Base-by-base conservation (phyloP, 2,797 vertebrate species). In the Myotis planiceps region DNA sequence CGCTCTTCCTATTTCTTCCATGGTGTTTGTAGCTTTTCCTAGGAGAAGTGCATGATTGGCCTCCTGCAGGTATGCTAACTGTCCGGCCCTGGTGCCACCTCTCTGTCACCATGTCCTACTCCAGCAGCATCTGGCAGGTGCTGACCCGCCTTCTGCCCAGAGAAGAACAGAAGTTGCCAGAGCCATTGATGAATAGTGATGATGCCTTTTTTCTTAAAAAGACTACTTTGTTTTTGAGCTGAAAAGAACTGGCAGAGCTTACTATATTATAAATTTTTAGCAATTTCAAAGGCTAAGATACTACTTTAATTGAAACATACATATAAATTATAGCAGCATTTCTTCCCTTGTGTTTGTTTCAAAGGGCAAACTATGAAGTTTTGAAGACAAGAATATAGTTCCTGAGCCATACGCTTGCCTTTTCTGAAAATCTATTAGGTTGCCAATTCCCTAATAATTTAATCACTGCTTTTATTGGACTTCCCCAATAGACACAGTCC, bases 201-300 rank as follows among this genome's bases (percentile, higher is more conserved):
- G 29, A 89, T 21, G 75, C 16, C 19, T 14, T 68, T 85, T 42
- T 32, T 9, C 75, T 51, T 49, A 86, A 94, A 94, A 81, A 71
- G 25, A 74, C 7, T 1, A 45, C 16, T 34, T 78, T 32, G 21
- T 34, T 58, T 96, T 39, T 51, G 72, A 92, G 27, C 45, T 90
- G 29, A 42, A 83, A 88, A 83, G 39, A 95, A 63, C 34, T 88
- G n/a, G 25, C 7, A 79, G 55, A 75, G 76, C 75, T 8, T 8
- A 18, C 23, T 29, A 23, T 37, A 21, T 19, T 37, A 9, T 71
- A 53, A 93, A 65, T 63, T 71, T 94, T 83, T 3, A 86, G 37
- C 83, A 69, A 76, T 32, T 83, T 90, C 74, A 92, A 71, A 94
- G 80, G 29, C 69, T 58, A 80, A 69, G 23, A 66, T 49, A 82